phyloP scores from a whole-genome alignment of 2,888 invertebrate species.

The Drosophila peninsularis region DNA sequence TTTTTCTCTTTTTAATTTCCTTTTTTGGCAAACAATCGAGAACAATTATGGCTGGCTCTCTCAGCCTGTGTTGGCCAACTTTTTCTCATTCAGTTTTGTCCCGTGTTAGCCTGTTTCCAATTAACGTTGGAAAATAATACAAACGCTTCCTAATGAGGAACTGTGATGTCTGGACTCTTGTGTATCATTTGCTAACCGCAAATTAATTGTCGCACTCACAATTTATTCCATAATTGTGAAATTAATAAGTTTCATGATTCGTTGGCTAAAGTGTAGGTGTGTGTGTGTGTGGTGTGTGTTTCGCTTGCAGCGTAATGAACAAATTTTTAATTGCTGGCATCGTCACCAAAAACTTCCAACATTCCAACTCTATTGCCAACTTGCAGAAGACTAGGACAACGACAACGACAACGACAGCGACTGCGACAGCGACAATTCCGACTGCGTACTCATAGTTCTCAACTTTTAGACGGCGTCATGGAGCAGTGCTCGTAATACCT shows the following conservation, averaged over 20 bases:
- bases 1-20: conserved; percentile 4
- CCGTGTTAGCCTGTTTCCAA: conserved; percentile 51
- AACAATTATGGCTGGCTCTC: conserved; percentile 54
- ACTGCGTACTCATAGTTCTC: conserved; percentile 57
- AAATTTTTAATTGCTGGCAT: conserved; percentile 65
- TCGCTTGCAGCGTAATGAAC: conserved; percentile 28
- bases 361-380: conserved; percentile 42
- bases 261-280: conserved; percentile 12
- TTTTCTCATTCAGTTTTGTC: conserved; percentile 8
- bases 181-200: conserved; percentile 67
- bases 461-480: conserved; percentile 48
- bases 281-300: background rate
- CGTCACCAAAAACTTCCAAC: conserved; percentile 20
- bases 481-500: conserved; percentile 47
- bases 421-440: conserved; percentile 36
- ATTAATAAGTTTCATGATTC: conserved; percentile 71
- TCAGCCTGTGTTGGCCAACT: conserved; percentile 24
- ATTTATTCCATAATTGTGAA: conserved; percentile 73
- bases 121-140: conserved; percentile 60
- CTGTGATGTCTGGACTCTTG: conserved; percentile 23
- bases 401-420: background rate
- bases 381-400: conserved; percentile 36
- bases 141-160: conserved; percentile 67
- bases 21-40: conserved; percentile 64
- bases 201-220: conserved; percentile 73